Evolutionary conservation across 2,797 vertebrate species (phyloP).

Genomic region (Helostoma temminkii): DNA sequence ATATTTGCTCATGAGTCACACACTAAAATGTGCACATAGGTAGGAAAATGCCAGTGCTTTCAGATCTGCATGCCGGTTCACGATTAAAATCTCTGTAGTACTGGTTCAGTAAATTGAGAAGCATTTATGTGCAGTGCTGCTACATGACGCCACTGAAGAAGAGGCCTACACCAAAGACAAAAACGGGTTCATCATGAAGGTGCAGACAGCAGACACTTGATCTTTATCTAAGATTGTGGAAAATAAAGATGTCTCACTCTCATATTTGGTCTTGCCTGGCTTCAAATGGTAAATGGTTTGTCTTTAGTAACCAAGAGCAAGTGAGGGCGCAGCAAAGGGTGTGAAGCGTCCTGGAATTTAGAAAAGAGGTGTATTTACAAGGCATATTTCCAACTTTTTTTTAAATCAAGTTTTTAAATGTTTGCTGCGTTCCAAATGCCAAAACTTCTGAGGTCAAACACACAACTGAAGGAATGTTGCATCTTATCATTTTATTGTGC

Average conservation of each 20-base stretch:
- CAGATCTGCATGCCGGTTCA: conserved; percentile 13
- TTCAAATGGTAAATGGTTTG: conserved; percentile 35
- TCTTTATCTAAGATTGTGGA: conserved; percentile 43
- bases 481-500: conserved; percentile 23
- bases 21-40: conserved; percentile 13
- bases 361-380: conserved; percentile 48
- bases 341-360: conserved; percentile 73
- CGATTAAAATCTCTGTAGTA: conserved; percentile 54
- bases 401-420: conserved; percentile 22
- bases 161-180: conserved; percentile 8
- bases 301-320: conserved; percentile 10
- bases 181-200: conserved; percentile 14
- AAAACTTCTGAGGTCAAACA: background rate
- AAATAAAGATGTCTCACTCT: conserved; percentile 34
- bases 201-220: conserved; percentile 20
- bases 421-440: conserved; percentile 5
- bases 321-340: conserved; percentile 42
- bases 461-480: background rate
- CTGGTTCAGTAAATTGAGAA: conserved; percentile 19
- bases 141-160: conserved; percentile 25
- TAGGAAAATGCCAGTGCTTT: conserved; percentile 23
- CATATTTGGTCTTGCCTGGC: conserved; percentile 12
- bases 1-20: background rate
- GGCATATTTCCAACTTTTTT: conserved; percentile 45
- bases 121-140: background rate